Conservation (phyloP, 2,797 vertebrate species). For the Geotrypetes seraphini region DNA sequence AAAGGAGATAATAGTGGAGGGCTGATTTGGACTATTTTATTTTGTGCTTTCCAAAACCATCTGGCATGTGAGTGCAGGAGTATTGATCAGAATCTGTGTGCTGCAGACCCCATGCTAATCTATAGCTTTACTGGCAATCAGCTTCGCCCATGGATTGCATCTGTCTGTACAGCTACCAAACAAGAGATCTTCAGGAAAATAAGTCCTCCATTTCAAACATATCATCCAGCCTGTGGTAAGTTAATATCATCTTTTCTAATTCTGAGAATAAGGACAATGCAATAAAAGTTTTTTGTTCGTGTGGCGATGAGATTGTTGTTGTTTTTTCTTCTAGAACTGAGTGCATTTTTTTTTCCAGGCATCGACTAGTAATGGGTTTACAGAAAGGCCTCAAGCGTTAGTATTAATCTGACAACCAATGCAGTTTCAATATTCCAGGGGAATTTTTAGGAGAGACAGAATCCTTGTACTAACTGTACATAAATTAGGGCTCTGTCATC, state of each 20-base stretch:
- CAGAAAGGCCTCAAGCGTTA: slow-evolving; percentile 34
- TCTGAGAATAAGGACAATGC: slow-evolving; percentile 8
- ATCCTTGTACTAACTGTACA: slow-evolving; percentile 12
- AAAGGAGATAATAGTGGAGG: slow-evolving; percentile 21
- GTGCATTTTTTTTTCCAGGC: slow-evolving; percentile 35
- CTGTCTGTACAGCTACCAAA: slow-evolving; percentile 44
- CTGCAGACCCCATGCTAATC: slow-evolving; percentile 75
- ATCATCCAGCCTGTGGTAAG: slow-evolving; percentile 42
- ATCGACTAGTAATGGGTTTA: slow-evolving; percentile 31
- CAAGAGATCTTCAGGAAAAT: slow-evolving; percentile 39
- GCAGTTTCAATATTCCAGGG: slow-evolving; percentile 20
- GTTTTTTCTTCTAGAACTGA: slow-evolving; percentile 14
- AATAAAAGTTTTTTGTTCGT: slow-evolving; percentile 34
- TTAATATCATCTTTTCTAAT: slow-evolving; percentile 36
- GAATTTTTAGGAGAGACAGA: slow-evolving; percentile 14
- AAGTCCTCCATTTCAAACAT: slow-evolving; percentile 39
- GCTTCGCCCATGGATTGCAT: slow-evolving; percentile 45
- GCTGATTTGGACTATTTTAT: slow-evolving; percentile 37
- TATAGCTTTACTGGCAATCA: slow-evolving; percentile 66
- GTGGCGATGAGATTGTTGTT: background rate
- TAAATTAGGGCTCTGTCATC: too few species aligned
- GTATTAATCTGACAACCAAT: slow-evolving; percentile 20
- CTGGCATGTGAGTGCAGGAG: slow-evolving; percentile 63
- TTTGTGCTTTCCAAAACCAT: slow-evolving; percentile 60
- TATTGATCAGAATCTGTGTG: slow-evolving; percentile 77